Evolutionary conservation across 1,140 invertebrate genomes (phyloP), one percentile per base, ranked within the genome.

Genomic region (Theocolax elegans): DNA sequence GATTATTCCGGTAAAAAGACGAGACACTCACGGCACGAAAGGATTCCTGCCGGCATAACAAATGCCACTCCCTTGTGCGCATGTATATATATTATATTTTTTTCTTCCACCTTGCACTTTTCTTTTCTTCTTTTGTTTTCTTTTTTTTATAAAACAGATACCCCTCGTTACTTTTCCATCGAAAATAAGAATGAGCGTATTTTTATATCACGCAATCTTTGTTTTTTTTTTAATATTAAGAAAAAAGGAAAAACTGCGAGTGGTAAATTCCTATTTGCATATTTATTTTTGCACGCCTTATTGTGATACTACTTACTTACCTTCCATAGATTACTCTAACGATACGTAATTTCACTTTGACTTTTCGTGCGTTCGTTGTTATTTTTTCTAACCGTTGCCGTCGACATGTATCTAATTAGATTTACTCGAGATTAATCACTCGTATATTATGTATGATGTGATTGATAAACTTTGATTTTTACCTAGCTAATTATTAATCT

Each of bases 1-100:
- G 51, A 66, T 66, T 66, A 66, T 66, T 46, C 49, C 38, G 51
- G 25, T 54, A 56, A 66, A 65, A 53, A 27, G 49, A 7, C 38
- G 21, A 56, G 53, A 44, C 23, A 17, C 21, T 53, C 8, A 7
- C 12, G 10, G 35, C 19, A 31, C 35, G 15, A 56, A 66, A 56
- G 53, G 23, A 66, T 66, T 46, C 3, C 35, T 65, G 17, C n/a
- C 13, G n/a, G 35, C 21, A 44, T 65, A 65, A 65, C 49, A 65
- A 65, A 65, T 53, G 63, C 3, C 46, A 25, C n/a, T 51, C 21
- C 40, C 54, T 21, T 27, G 10, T 31, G 31, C 19, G 42, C 23
- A n/a, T n/a, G n/a, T n/a, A n/a, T n/a, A n/a, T n/a, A n/a, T n/a
- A n/a, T 10, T 44, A 44, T 10, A 44, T 15, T 23, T 2, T n/a